Percentiles rank a stretch among this genome's conserved stretches.
Evolutionary conservation across 2,113 vertebrate species (phyloP).

Genomic region (Eudyptes chrysolophus): DNA sequence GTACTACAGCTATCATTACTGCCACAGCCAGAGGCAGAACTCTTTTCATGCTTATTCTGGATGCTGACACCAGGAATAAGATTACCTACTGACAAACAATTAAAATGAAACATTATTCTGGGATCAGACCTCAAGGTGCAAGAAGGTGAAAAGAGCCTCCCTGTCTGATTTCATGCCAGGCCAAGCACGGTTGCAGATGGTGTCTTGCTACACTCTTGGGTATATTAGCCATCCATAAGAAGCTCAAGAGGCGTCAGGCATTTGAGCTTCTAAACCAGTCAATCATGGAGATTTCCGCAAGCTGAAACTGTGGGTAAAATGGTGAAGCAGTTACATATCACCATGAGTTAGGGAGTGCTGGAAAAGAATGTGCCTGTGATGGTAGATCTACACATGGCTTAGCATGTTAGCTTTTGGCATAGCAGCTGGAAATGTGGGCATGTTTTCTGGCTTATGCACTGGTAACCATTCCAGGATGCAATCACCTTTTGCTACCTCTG

Average conservation of each 20-base stretch:
- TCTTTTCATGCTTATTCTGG: background rate
- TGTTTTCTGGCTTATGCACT: background rate
- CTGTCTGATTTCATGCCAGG: conserved; percentile 18
- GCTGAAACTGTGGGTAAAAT: background rate
- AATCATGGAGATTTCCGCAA: background rate
- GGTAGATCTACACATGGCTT: background rate
- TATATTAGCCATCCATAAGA: background rate
- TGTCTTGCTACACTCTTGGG: background rate
- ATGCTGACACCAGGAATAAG: conserved; percentile 22
- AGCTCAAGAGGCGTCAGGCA: background rate
- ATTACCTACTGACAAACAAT: background rate
- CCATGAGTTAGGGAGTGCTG: background rate
- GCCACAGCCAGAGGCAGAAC: background rate
- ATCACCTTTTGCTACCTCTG: background rate
- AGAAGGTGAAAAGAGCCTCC: background rate
- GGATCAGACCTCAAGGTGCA: background rate
- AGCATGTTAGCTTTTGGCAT: background rate
- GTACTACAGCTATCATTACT: background rate
- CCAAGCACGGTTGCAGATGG: background rate
- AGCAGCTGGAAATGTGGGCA: background rate
- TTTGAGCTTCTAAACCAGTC: background rate
- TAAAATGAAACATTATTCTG: conserved; percentile 18
- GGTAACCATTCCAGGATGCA: background rate
- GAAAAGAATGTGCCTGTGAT: background rate
- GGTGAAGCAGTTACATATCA: background rate